Base-by-base conservation (phyloP, 2,888 invertebrate species). In the Dicyrtoma fusca region DNA sequence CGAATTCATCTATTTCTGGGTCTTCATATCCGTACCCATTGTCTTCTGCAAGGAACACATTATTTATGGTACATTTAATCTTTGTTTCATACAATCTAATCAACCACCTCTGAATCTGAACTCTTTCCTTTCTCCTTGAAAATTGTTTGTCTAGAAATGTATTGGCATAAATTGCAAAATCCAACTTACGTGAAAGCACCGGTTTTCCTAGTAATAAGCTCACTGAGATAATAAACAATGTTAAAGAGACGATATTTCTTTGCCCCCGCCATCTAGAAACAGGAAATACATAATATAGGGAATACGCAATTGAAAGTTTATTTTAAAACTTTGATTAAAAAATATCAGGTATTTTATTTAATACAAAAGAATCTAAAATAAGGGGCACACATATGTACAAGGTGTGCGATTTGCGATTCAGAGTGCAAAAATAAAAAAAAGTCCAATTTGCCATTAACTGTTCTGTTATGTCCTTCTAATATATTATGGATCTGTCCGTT, bases 1-100 rank as follows among this genome's bases (percentile, higher is more conserved):
- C 80, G 62, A 80, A 80, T 57, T 80, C 80, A 34, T 79, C 78
- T 26, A 66, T 55, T 57, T 79, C 80, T n/a, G 78, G 75, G 73
- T 80, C 80, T 64, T 80, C 79, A 62, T 80, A 79, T n/a, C 76
- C 78, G 69, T 80, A 76, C 17, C 55, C 71, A 59, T 34, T 26
- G 13, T 71, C 72, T 45, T 72, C 72, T 72, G 55, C 8, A 71
- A 65, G 13, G 14, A 25, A 63, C 17, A 44, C 19, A 44, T 13
- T 45, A 42, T n/a, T 10, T 62, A 44, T 11, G 17, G 26, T 11
- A 21, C 14, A 64, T 8, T 23, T 34, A 23, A 65, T n/a, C 19
- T 44, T 19, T 14, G 11, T 23, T 59, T 13, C 23, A 10, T 10
- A 45, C 10, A 11, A 45, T 45, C 10, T 13, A 45, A 11, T 45